Percentiles rank a stretch among this genome's conserved stretches.
phyloP scores from a whole-genome alignment of 2,113 vertebrate genomes.

The Phalacrocorax brasilianus region DNA sequence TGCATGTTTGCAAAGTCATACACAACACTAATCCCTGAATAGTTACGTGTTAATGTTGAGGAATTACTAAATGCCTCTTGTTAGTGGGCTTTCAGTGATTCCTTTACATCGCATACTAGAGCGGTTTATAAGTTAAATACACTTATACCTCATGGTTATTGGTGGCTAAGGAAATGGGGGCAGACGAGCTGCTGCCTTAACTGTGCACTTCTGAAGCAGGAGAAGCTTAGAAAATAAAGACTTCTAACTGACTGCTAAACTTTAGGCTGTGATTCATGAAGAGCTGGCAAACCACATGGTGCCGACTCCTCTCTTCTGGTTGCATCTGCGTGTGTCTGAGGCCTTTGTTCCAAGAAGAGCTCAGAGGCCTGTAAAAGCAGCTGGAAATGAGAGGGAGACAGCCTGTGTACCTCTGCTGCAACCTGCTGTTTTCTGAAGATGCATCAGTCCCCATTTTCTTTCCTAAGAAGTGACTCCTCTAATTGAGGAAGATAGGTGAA shows the following conservation, averaged over 20 bases:
- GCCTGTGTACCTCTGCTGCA: neutral
- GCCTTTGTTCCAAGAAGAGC: slow-evolving; percentile 40
- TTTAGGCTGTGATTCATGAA: slow-evolving; percentile 36
- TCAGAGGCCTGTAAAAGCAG: neutral
- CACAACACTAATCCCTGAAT: neutral
- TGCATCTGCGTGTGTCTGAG: slow-evolving; percentile 14
- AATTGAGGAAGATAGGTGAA: neutral
- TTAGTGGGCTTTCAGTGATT: neutral
- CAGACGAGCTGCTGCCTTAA: neutral
- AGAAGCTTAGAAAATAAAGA: neutral
- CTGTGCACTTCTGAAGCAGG: neutral
- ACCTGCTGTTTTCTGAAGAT: neutral
- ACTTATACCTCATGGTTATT: neutral
- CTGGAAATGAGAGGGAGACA: neutral
- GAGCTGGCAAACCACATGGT: slow-evolving; percentile 43
- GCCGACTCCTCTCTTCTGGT: slow-evolving; percentile 14
- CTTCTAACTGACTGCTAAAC: neutral
- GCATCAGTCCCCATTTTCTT: neutral
- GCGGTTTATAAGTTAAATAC: neutral
- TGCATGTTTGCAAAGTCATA: neutral
- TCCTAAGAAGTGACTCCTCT: neutral
- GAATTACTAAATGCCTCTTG: neutral
- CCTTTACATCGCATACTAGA: neutral
- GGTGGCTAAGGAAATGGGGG: neutral
- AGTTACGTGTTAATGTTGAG: neutral